Conservation (phyloP, 2,113 vertebrate species). For the Eulemur rufifrons region DNA sequence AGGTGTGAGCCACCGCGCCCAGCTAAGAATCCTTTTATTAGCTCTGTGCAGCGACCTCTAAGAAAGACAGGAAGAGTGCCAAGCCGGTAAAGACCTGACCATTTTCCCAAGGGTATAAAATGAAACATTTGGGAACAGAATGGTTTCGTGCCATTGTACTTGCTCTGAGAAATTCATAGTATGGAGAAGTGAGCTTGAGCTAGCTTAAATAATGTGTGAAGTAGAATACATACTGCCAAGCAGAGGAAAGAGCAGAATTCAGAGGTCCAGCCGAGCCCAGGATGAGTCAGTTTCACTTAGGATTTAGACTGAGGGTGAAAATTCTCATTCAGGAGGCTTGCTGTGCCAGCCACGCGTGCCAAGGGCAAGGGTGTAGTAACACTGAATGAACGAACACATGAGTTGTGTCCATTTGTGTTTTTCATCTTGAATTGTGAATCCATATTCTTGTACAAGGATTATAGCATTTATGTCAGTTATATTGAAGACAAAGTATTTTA, state of each 20-base stretch:
- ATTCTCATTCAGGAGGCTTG: background rate
- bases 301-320: background rate
- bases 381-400: background rate
- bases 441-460: background rate
- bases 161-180: background rate
- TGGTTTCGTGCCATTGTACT: background rate
- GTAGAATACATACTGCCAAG: background rate
- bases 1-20: no score
- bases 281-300: background rate
- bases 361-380: background rate
- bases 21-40: background rate
- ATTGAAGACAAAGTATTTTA: background rate
- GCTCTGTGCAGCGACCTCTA: background rate
- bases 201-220: background rate
- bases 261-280: background rate
- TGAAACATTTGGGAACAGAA: background rate
- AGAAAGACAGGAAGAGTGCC: background rate
- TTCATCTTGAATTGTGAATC: background rate
- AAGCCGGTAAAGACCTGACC: background rate
- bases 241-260: background rate
- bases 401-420: background rate
- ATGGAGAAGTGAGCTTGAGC: background rate
- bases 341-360: background rate
- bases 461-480: background rate
- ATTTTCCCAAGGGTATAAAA: background rate